phyloP scores from a whole-genome alignment of 2,797 vertebrate species.

The Poecilia velifera region DNA sequence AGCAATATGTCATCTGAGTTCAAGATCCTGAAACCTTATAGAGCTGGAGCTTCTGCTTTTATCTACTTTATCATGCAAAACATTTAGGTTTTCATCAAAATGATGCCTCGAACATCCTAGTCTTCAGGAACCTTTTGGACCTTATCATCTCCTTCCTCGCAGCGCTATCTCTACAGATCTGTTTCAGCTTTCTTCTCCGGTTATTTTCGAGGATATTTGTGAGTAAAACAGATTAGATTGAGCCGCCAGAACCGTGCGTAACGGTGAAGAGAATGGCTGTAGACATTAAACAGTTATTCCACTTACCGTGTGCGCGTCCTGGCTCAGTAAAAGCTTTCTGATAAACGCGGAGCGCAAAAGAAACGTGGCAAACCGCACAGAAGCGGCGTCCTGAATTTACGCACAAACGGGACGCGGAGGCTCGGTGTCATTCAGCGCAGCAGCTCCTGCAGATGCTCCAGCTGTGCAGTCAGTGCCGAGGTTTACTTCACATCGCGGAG shows the following conservation, averaged over 20 bases:
- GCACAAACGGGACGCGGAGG: constrained; percentile 14
- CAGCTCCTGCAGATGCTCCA: constrained; percentile 25
- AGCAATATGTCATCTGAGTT: neutral
- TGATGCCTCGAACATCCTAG: neutral
- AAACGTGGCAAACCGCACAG: constrained; percentile 30
- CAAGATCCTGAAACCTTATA: neutral
- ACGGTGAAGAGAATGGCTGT: constrained; percentile 18
- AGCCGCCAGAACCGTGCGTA: constrained; percentile 54
- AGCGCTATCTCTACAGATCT: neutral
- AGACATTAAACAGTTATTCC: neutral
- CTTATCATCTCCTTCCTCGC: constrained; percentile 3
- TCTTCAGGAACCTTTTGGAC: constrained; percentile 11
- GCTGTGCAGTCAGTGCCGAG: neutral
- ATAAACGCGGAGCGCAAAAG: constrained; percentile 7
- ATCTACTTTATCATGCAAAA: neutral
- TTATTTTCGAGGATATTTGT: neutral
- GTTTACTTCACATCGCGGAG: constrained; percentile 2
- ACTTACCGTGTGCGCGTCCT: constrained; percentile 52
- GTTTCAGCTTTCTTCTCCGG: neutral
- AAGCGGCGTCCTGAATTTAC: constrained; percentile 46
- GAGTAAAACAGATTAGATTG: neutral
- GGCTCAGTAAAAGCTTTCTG: neutral
- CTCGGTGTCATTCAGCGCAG: constrained; percentile 5
- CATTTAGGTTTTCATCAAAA: constrained; percentile 2
- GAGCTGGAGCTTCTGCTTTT: neutral